Evolutionary conservation across 37 sponge, comb jelly and placozoan genomes (phyloP).

Genomic region (Axinella damicornis): DNA sequence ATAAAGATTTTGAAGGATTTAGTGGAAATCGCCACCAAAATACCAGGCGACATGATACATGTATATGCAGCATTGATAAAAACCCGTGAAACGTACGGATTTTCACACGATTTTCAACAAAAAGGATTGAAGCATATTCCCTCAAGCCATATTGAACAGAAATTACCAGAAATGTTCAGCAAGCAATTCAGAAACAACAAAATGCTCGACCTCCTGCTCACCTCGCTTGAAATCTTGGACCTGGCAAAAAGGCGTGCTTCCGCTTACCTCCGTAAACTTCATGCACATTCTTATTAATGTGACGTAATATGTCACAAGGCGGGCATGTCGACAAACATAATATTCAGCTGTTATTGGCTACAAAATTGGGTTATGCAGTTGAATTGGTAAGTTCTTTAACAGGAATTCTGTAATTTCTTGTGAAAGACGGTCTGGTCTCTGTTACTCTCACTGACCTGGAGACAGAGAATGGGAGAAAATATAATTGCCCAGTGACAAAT

Average conservation of each 20-base stretch:
- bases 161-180: slow-evolving; percentile 10
- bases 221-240: not conserved
- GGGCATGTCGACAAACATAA: too few relatives aligned
- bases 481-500: too few relatives aligned
- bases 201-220: not conserved
- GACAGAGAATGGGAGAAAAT: too few relatives aligned
- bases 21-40: too few relatives aligned
- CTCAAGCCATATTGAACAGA: not conserved
- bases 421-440: slow-evolving; percentile 46
- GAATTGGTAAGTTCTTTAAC: not conserved
- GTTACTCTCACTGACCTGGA: slow-evolving; percentile 61
- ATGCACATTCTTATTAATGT: not conserved
- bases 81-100: not conserved
- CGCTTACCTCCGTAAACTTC: slow-evolving; percentile 19
- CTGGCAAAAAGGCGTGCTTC: not conserved
- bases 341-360: too few relatives aligned
- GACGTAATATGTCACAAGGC: not conserved
- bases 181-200: not conserved
- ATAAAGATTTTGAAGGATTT: too few relatives aligned
- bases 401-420: slow-evolving; percentile 29
- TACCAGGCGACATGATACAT: too few relatives aligned
- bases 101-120: not conserved
- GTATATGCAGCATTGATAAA: too few relatives aligned
- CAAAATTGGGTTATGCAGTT: too few relatives aligned
- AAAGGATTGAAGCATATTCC: not conserved